Conservation (phyloP, 2,888 invertebrate genomes). For the Metellina segmentata region DNA sequence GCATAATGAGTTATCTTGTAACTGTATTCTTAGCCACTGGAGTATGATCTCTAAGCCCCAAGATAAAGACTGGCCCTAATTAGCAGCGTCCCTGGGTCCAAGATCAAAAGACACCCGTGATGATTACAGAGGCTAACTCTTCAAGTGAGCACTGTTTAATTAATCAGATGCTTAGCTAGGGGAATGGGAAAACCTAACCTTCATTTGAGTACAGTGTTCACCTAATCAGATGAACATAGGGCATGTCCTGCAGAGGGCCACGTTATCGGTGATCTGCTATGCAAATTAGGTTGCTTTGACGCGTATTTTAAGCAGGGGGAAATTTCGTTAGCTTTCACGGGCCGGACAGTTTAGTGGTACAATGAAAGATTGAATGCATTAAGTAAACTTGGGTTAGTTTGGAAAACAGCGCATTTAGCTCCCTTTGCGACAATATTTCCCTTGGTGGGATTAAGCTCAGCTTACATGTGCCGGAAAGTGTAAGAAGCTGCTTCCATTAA, state of each 20-base stretch:
- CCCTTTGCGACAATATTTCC: constrained; percentile 27
- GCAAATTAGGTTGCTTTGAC: constrained; percentile 66
- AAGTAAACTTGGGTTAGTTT: constrained; percentile 48
- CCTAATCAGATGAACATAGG: constrained; percentile 70
- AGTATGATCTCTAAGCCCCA: constrained; percentile 53
- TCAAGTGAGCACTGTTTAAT: constrained; percentile 71
- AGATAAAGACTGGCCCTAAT: constrained; percentile 70
- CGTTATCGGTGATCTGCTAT: constrained; percentile 69
- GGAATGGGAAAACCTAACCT: constrained; percentile 52
- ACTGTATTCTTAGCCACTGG: constrained; percentile 51
- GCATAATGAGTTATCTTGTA: constrained; percentile 60
- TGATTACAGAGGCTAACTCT: constrained; percentile 71
- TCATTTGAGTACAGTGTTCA: constrained; percentile 65
- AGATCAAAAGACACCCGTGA: constrained; percentile 74
- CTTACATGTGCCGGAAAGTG: background rate
- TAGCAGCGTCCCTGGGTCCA: constrained; percentile 34
- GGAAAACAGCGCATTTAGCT: constrained; percentile 29
- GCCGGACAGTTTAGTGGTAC: constrained; percentile 54
- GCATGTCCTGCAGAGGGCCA: constrained; percentile 34
- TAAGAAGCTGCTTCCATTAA: background rate
- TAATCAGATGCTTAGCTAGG: constrained; percentile 67
- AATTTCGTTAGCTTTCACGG: constrained; percentile 60
- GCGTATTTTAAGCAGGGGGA: constrained; percentile 59
- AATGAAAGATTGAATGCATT: constrained; percentile 60
- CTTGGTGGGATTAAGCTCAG: constrained; percentile 20